Percentiles rank a stretch among this genome's conserved stretches.
Conservation (phyloP, 2,797 vertebrate genomes). For the Limnodromus scolopaceus region DNA sequence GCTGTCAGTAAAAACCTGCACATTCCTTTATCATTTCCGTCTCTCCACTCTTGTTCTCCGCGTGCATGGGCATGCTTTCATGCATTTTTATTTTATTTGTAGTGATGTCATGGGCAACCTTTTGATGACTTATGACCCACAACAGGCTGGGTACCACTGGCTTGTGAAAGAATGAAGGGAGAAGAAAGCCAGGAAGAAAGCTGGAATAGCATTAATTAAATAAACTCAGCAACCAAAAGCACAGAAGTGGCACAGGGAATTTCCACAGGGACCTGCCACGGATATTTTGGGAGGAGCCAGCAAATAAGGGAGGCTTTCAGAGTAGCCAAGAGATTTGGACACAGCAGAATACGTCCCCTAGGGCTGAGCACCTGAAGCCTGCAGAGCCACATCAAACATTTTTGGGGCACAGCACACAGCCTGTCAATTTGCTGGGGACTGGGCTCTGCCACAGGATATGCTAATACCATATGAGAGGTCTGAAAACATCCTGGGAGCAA, state of each 20-base stretch:
- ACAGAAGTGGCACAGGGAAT: background rate
- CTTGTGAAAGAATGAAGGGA: background rate
- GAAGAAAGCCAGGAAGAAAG: background rate
- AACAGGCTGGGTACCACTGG: background rate
- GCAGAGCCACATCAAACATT: constrained; percentile 22
- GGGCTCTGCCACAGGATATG: constrained; percentile 1
- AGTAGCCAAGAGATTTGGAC: background rate
- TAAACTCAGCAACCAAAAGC: background rate
- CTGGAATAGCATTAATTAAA: background rate
- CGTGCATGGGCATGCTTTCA: background rate
- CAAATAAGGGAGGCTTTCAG: background rate
- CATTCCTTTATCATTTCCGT: background rate
- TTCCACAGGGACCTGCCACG: background rate
- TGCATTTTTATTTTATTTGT: constrained; percentile 4
- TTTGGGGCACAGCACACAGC: background rate
- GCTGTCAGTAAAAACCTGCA: background rate
- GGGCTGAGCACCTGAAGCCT: background rate
- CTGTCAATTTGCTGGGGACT: background rate
- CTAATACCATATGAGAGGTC: background rate
- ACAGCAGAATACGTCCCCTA: background rate
- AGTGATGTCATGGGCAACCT: constrained; percentile 32
- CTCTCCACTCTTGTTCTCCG: background rate
- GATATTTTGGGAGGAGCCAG: background rate
- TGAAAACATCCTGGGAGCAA: background rate
- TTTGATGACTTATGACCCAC: constrained; percentile 52